Conservation (phyloP, 2,888 invertebrate species). For the Chymomyza procnemis region DNA sequence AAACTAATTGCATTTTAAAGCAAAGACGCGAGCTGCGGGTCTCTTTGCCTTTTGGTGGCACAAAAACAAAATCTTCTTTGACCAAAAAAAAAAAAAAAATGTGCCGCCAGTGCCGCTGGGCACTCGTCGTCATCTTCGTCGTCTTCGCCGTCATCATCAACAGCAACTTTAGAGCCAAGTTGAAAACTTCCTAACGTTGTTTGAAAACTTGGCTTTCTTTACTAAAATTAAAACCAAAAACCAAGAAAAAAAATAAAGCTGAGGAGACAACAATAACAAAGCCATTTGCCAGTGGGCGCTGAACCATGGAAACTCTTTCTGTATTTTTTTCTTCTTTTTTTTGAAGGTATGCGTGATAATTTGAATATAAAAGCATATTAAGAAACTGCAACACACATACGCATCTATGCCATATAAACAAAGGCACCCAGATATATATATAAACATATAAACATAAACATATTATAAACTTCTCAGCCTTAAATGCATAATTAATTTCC, state of each 20-base stretch:
- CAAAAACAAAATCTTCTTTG: constrained; percentile 34
- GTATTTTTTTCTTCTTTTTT: neutral
- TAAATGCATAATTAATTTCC: constrained; percentile 62
- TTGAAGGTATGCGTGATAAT: constrained; percentile 60
- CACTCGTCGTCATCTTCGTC: constrained; percentile 47
- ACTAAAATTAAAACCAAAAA: neutral
- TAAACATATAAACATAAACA: constrained; percentile 4
- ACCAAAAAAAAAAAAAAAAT: constrained; percentile 42
- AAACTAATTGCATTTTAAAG: neutral
- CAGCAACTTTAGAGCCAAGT: neutral
- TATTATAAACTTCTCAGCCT: constrained; percentile 46
- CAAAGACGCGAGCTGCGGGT: neutral
- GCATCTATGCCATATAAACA: neutral
- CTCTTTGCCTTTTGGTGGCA: neutral
- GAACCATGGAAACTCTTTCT: neutral
- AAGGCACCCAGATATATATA: neutral
- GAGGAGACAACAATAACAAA: neutral
- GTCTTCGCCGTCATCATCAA: neutral
- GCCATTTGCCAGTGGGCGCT: neutral
- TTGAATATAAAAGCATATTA: constrained; percentile 68
- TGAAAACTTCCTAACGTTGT: neutral
- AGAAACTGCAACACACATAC: constrained; percentile 25
- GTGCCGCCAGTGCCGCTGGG: constrained; percentile 44
- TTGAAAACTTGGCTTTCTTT: constrained; percentile 25
- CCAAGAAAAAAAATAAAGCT: neutral